Conservation (phyloP, 1,140 invertebrate genomes). For the Neelides sp. region DNA sequence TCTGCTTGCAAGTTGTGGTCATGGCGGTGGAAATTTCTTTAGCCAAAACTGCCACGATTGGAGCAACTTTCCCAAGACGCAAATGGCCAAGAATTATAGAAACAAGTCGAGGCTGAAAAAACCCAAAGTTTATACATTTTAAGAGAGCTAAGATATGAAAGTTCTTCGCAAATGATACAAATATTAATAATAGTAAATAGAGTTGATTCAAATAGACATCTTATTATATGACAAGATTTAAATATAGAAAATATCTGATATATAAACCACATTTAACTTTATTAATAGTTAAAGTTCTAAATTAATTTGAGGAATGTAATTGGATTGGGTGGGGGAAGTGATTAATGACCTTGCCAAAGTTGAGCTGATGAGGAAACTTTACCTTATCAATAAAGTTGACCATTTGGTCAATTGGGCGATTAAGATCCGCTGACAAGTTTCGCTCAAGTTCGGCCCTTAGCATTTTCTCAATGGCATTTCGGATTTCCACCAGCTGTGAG, state of each 20-base stretch:
- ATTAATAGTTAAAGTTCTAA: too few species aligned
- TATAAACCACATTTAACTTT: too few species aligned
- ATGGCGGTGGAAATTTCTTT: conserved; percentile 30
- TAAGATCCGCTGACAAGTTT: conserved; percentile 81
- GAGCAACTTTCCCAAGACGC: conserved; percentile 33
- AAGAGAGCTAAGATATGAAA: too few species aligned
- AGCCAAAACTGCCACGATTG: conserved; percentile 23
- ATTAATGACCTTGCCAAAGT: too few species aligned
- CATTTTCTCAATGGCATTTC: conserved; percentile 92
- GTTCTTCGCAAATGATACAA: too few species aligned
- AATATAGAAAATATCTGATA: too few species aligned
- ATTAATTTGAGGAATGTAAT: too few species aligned
- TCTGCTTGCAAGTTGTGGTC: conserved; percentile 30
- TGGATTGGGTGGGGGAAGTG: too few species aligned
- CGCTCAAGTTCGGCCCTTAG: conserved; percentile 85
- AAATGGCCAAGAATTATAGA: conserved; percentile 35
- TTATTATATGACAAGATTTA: too few species aligned
- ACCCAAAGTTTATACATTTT: conserved; percentile 1
- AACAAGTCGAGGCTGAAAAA: conserved; percentile 32
- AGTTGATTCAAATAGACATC: too few species aligned
- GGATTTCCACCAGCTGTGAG: conserved; percentile 92
- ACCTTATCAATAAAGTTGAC: conserved; percentile 44
- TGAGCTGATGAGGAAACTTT: too few species aligned
- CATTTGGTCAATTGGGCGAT: conserved; percentile 58
- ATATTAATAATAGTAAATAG: too few species aligned